phyloP scores from a whole-genome alignment of 1,140 invertebrate species.

The Tachypleus tridentatus region DNA sequence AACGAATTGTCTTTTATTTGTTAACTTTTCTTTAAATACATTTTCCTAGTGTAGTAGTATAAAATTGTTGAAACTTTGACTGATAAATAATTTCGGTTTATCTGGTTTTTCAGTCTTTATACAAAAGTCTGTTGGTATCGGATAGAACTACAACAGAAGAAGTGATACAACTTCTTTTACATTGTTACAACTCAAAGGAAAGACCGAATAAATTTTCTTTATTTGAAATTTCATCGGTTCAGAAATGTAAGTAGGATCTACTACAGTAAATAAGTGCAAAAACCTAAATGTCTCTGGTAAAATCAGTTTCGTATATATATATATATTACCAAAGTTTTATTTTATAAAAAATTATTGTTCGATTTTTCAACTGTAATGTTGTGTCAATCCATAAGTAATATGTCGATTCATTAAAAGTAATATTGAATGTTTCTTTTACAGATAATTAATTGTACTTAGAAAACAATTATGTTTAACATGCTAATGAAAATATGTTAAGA shows the following conservation, averaged over 20 bases:
- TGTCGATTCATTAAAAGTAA: too few relatives aligned
- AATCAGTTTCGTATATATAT: background rate
- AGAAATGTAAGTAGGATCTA: constrained; percentile 20
- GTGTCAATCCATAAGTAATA: background rate
- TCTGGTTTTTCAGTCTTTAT: constrained; percentile 51
- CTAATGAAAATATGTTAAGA: too few relatives aligned
- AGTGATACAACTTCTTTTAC: constrained; percentile 66
- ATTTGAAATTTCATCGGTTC: constrained; percentile 52
- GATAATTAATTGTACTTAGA: too few relatives aligned
- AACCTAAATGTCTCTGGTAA: background rate
- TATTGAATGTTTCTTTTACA: too few relatives aligned
- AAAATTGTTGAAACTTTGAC: too few relatives aligned
- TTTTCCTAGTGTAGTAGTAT: too few relatives aligned
- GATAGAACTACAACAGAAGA: constrained; percentile 78
- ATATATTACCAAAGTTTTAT: background rate
- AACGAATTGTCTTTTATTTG: too few relatives aligned
- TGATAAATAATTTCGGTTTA: background rate
- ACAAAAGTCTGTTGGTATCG: constrained; percentile 78
- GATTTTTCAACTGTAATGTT: background rate
- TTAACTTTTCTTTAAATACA: too few relatives aligned
- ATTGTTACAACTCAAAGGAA: constrained; percentile 69
- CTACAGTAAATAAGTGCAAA: constrained; percentile 1
- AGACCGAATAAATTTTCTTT: constrained; percentile 70
- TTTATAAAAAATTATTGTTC: background rate
- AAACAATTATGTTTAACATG: too few relatives aligned